Evolutionary conservation across 2,113 vertebrate genomes (phyloP).

Genomic region (Solea senegalensis): DNA sequence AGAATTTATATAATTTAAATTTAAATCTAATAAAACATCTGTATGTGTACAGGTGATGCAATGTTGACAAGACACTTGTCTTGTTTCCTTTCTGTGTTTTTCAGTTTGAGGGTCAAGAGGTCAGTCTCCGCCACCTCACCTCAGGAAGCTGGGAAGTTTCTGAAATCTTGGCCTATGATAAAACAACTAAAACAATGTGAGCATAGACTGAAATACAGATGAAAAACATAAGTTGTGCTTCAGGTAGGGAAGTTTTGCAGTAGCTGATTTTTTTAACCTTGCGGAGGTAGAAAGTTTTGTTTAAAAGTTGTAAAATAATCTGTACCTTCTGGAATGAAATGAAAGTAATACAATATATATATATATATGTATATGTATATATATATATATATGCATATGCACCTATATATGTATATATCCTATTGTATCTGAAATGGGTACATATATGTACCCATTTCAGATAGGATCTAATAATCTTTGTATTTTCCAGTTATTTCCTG

Average conservation of each 20-base stretch:
- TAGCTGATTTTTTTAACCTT: too few species aligned
- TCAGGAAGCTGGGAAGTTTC: slow-evolving; percentile 82
- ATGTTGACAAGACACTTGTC: neutral
- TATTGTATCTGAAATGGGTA: too few species aligned
- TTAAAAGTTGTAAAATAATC: too few species aligned
- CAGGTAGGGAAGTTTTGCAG: too few species aligned
- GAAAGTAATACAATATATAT: neutral
- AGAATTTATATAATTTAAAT: neutral
- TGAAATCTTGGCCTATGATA: slow-evolving; percentile 68
- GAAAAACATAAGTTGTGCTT: too few species aligned
- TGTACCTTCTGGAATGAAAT: too few species aligned
- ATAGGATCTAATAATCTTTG: neutral
- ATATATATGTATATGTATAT: too few species aligned
- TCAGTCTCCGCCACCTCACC: slow-evolving; percentile 73
- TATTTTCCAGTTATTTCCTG: slow-evolving; percentile 75
- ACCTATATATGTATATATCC: neutral
- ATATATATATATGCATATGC: too few species aligned
- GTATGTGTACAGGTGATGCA: neutral
- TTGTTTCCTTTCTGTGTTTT: neutral
- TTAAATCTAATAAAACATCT: too few species aligned
- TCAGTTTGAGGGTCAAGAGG: slow-evolving; percentile 59
- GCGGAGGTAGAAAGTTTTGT: too few species aligned
- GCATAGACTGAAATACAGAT: slow-evolving; percentile 8
- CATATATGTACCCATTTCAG: too few species aligned
- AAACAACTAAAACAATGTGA: slow-evolving; percentile 66